Evolutionary conservation across 1,140 invertebrate species (phyloP).

Genomic region (Drosophila carrolli): DNA sequence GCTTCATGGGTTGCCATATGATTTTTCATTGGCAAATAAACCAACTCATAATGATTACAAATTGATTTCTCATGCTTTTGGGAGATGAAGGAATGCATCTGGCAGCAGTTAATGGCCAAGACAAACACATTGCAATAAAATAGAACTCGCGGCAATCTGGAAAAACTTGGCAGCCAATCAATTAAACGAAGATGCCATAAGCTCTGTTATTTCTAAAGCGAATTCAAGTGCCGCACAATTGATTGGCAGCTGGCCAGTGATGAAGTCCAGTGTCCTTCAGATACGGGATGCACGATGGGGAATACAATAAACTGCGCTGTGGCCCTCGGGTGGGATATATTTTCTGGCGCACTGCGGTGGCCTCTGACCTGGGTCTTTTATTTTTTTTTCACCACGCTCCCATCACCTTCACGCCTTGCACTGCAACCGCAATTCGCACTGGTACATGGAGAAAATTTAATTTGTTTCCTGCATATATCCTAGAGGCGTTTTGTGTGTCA

Average conservation of each 20-base stretch:
- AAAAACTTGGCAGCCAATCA: conserved; percentile 53
- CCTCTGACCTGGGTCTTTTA: conserved; percentile 16
- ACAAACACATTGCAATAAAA: conserved; percentile 61
- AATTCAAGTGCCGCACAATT: conserved; percentile 41
- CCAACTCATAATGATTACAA: conserved; percentile 57
- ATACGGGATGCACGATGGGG: neutral
- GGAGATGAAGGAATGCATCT: conserved; percentile 39
- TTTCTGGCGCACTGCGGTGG: conserved; percentile 45
- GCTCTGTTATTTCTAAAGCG: conserved; percentile 53
- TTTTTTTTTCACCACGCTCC: conserved; percentile 24
- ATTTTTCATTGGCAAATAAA: conserved; percentile 55
- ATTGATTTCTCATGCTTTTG: conserved; percentile 60
- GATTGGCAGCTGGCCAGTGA: conserved; percentile 63
- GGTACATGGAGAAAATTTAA: conserved; percentile 59
- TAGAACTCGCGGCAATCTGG: conserved; percentile 70
- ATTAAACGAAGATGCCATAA: conserved; percentile 69
- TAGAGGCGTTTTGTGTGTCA: conserved; percentile 78
- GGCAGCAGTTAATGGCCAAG: conserved; percentile 44
- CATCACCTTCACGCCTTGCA: conserved; percentile 27
- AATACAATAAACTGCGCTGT: conserved; percentile 29
- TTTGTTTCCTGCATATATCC: conserved; percentile 74
- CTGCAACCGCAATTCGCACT: conserved; percentile 56
- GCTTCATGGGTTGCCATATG: conserved; percentile 17
- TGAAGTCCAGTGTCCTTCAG: conserved; percentile 7
- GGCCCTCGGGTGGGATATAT: conserved; percentile 19